Conservation (phyloP, 1,140 invertebrate genomes). For the Heterodera schachtii region DNA sequence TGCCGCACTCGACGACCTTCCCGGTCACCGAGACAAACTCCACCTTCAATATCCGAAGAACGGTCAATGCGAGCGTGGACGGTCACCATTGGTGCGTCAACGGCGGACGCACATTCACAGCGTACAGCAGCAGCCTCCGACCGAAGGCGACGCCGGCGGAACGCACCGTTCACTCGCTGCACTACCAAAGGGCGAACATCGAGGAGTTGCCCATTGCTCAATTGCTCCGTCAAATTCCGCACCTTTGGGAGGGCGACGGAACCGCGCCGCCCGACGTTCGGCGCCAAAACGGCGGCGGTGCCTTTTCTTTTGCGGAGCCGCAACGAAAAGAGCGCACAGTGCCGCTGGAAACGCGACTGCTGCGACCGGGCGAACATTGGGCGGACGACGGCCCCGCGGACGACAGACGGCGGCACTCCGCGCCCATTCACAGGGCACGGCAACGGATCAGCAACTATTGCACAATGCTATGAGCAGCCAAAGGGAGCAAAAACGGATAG, state of each 20-base stretch:
- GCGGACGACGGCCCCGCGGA: background rate
- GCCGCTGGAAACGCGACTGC: constrained; percentile 40
- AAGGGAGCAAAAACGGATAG: background rate
- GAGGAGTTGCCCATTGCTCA: constrained; percentile 39
- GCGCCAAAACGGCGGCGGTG: constrained; percentile 3
- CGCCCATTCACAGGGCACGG: constrained; percentile 31
- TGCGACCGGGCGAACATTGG: constrained; percentile 33
- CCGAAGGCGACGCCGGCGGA: background rate
- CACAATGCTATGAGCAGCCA: constrained; percentile 37
- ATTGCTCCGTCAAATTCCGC: constrained; percentile 26
- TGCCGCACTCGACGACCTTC: background rate
- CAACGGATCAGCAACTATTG: constrained; percentile 46
- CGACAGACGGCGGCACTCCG: constrained; percentile 21
- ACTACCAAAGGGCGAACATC: constrained; percentile 29
- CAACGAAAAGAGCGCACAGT: constrained; percentile 13
- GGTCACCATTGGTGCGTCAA: background rate
- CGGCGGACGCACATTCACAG: background rate
- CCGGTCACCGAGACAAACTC: background rate
- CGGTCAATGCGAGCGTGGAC: background rate
- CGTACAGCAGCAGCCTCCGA: background rate
- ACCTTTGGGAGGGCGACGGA: constrained; percentile 14
- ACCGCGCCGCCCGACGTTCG: constrained; percentile 2
- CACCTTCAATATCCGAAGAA: background rate
- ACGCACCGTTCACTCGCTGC: background rate
- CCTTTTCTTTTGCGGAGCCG: background rate